Percentiles rank a stretch among this genome's conserved stretches.
These are phyloP conservation scores for Coilia nasus DNA, from an alignment of 2,797 vertebrate species.

Conservation along the genomic window DNA sequence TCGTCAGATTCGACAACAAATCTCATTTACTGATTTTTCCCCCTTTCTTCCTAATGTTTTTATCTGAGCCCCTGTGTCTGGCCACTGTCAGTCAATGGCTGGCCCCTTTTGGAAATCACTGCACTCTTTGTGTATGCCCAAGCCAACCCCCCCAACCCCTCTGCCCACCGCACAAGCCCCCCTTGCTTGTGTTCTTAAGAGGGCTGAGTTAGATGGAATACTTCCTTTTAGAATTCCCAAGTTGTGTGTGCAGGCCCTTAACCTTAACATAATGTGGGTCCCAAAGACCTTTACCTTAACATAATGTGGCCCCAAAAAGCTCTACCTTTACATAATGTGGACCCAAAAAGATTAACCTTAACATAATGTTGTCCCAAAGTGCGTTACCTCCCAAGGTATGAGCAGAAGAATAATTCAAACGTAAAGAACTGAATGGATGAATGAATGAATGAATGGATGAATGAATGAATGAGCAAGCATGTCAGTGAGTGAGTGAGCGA, in stretches of 20 bases:
- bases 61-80: slow-evolving; percentile 70
- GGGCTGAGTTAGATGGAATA: slow-evolving; percentile 76
- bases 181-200: slow-evolving; percentile 76
- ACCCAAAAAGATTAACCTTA: too few species aligned
- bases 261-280: neutral
- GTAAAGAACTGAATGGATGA: slow-evolving; percentile 37
- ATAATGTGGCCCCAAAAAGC: slow-evolving; percentile 31
- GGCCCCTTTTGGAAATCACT: slow-evolving; percentile 73
- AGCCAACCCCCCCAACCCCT: slow-evolving; percentile 39
- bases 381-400: too few species aligned
- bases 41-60: slow-evolving; percentile 63
- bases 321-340: too few species aligned
- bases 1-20: slow-evolving; percentile 72
- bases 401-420: slow-evolving; percentile 43
- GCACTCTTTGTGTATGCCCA: slow-evolving; percentile 72
- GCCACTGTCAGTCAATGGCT: slow-evolving; percentile 82
- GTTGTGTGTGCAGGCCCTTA: slow-evolving; percentile 62
- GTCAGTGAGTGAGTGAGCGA: too few species aligned
- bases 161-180: slow-evolving; percentile 47
- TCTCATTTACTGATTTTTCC: slow-evolving; percentile 71
- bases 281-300: neutral
- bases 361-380: neutral
- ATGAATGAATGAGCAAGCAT: too few species aligned
- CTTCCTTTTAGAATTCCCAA: slow-evolving; percentile 79
- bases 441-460: slow-evolving; percentile 43